Evolutionary conservation across 1,140 invertebrate genomes (phyloP).

Genomic region (Lasioglossum albipes): DNA sequence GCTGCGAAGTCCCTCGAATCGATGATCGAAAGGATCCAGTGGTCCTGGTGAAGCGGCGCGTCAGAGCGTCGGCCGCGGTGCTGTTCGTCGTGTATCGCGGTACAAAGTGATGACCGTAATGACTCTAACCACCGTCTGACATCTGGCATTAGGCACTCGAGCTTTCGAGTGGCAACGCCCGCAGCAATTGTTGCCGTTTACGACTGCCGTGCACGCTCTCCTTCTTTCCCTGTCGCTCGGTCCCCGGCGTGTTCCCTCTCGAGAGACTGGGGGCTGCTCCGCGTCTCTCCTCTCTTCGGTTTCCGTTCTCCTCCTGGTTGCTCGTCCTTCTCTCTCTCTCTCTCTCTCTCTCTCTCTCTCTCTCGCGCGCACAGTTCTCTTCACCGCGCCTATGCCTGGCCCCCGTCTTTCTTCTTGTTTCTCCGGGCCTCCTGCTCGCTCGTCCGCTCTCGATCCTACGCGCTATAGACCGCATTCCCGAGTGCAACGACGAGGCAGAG

Average conservation of each 20-base stretch:
- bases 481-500: conserved; percentile 66
- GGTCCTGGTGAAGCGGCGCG: too few species aligned
- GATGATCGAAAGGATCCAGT: too few species aligned
- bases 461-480: conserved; percentile 67
- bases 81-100: conserved; percentile 58
- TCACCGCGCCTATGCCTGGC: background rate
- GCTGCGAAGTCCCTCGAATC: too few species aligned
- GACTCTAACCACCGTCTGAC: conserved; percentile 75
- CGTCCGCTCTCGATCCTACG: conserved; percentile 68
- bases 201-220: conserved; percentile 65
- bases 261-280: too few species aligned
- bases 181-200: conserved; percentile 77
- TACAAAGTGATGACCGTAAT: conserved; percentile 75
- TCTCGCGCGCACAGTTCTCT: background rate
- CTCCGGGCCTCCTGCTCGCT: conserved; percentile 44
- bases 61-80: conserved; percentile 15
- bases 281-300: conserved; percentile 6
- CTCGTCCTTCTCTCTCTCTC: background rate
- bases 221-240: conserved; percentile 27
- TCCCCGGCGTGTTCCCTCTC: background rate
- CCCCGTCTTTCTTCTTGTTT: conserved; percentile 37
- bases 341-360: conserved; percentile 11
- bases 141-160: conserved; percentile 75
- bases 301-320: background rate
- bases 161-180: conserved; percentile 75